Base-by-base conservation (phyloP, 2,113 vertebrate species). In the Neopipo cinnamomea region DNA sequence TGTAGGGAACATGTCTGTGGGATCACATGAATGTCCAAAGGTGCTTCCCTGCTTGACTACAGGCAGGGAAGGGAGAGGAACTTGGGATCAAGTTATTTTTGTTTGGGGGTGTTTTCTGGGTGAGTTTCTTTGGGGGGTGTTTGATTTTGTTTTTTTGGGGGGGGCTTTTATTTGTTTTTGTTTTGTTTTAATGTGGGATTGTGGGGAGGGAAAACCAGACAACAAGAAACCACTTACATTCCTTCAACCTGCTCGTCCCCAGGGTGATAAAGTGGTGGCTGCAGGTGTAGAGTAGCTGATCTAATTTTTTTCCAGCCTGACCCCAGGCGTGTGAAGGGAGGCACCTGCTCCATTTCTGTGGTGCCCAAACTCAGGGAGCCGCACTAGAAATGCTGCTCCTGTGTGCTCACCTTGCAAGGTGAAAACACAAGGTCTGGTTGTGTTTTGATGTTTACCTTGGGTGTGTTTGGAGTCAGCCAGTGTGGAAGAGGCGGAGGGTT, bases 41-140 rank as follows among this genome's bases (percentile, higher is more conserved):
- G 56, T 88, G 23, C 89, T 92, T 91, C 41, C 25, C 81, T 85
- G 93, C 91, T 77, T 88, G 58, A 39, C 44, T 63, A 30, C 49
- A 41, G 52, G 76, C 46, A 47, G 12, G 58, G 70, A 61, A 74
- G 52, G 61, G n/a, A 88, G 77, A 94, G 41, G 75, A 92, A 87
- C 62, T 88, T 82, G 96, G 97, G 93, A 96, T 95, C 95, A 96
- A 80, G 20, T 81, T 85, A 11, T 80, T 91, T 76, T 76, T 75
- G 33, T 44, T 84, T 5, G 6, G 9, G 11, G 25, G 8, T 55
- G 44, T 23, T 23, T 87, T 61, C 19, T 42, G 39, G 22, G 16
- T 33, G 15, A 7, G 1, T 5, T 41, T 46, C 49, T 33, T 50
- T 37, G 24, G 5, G 9, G 68, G 21, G 30, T 65, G 62, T 20